A percentile compares a stretch with the other conserved stretches of the same genome.
Conservation (phyloP, 2,113 vertebrate genomes). For the Aphyosemion australe region DNA sequence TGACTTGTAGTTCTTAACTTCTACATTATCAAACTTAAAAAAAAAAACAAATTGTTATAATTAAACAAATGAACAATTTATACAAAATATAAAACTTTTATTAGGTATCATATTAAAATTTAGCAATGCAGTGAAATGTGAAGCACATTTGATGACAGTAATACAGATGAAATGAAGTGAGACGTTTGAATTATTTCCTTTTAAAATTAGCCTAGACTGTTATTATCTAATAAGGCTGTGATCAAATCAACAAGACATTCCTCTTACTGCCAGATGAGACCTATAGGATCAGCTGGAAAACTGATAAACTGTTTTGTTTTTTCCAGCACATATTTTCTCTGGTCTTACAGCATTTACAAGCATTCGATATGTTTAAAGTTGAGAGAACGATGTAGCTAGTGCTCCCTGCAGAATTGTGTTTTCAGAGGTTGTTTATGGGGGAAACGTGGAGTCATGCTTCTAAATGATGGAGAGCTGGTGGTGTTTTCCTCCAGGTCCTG, state of each 20-base stretch:
- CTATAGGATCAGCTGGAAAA: not conserved
- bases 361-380: slow-evolving; percentile 12
- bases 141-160: too few relatives aligned
- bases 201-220: too few relatives aligned
- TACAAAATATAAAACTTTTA: too few relatives aligned
- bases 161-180: too few relatives aligned
- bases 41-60: too few relatives aligned
- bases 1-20: too few relatives aligned
- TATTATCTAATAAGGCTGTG: not conserved
- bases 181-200: too few relatives aligned
- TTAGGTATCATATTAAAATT: too few relatives aligned
- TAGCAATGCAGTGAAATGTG: too few relatives aligned
- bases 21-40: too few relatives aligned
- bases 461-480: slow-evolving; percentile 64
- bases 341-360: slow-evolving; percentile 21
- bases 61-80: too few relatives aligned
- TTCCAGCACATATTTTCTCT: not conserved
- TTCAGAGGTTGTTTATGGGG: slow-evolving; percentile 52
- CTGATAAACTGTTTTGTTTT: not conserved
- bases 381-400: slow-evolving; percentile 12
- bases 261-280: not conserved
- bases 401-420: slow-evolving; percentile 44
- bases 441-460: slow-evolving; percentile 38
- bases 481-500: slow-evolving; percentile 62
- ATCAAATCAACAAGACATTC: not conserved